Base-by-base conservation (phyloP, 2,113 vertebrate genomes). In the Lagenorhynchus albirostris region DNA sequence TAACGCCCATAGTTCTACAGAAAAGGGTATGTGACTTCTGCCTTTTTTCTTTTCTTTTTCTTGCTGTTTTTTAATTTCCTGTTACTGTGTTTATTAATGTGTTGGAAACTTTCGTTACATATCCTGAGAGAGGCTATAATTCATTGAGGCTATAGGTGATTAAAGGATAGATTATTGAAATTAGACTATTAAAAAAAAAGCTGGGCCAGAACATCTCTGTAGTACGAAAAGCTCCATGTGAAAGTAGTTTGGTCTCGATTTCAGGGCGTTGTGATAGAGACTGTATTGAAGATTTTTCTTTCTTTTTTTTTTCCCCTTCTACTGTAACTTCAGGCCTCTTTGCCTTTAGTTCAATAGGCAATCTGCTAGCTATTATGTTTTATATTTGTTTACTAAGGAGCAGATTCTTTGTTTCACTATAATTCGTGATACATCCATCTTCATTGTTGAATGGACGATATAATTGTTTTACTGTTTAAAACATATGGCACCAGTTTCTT, bases 1-100 rank as follows among this genome's bases (percentile, higher is more conserved):
- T 99, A 97, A 99, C 99, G 71, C 99, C 99, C 94, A 96, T 99
- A 96, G 99, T 99, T 98, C 99, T 99, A 87, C 99, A 99, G 96
- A 99, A 99, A 98, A 98, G 99, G 99, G 99, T 99, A 99, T 97
- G 99, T 98, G 96, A 55, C 93, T 98, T 94, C 29, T 93, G 79
- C 73, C 23, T 31, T 87, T 89, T 41, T 71, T 31, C 26, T 68
- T 47, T 55, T 10, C n/a, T 80, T 91, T 68, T 73, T 26, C 31
- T 60, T 62, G 21, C 55, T 84, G n/a, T 55, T 17, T 7, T 9
- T 8, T 1, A 58, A 58, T 3, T 31, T 6, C 14, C 58, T 62
- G n/a, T 76, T 58, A 11, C 82, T 71, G 44, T 81, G 50, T 92
- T 87, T 92, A 33, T 80, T 95, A 86, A 76, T 79, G 31, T 79